Percentiles rank a stretch among this genome's conserved stretches.
phyloP scores from a whole-genome alignment of 2,113 vertebrate species.

The Neolamprologus tretocephalus region DNA sequence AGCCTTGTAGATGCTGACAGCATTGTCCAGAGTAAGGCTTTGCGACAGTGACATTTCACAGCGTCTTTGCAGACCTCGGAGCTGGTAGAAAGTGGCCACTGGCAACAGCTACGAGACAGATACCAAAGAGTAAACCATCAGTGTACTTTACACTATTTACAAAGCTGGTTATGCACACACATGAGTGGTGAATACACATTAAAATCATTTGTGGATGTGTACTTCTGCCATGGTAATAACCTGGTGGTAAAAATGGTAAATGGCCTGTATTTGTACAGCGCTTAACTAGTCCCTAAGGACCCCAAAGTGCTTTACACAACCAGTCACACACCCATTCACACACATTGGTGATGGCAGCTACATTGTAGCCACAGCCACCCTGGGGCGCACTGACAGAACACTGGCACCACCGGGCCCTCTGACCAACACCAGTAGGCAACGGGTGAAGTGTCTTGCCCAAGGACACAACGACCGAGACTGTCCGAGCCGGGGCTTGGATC shows the following conservation, averaged over 20 bases:
- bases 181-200: not conserved
- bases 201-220: not conserved
- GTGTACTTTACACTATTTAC: not conserved
- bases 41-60: slow-evolving; percentile 86
- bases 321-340: rapidly evolving
- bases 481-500: rapidly evolving
- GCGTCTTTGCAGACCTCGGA: slow-evolving; percentile 79
- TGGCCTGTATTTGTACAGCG: rapidly evolving
- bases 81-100: slow-evolving; percentile 81
- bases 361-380: not conserved
- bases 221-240: not conserved
- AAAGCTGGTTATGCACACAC: not conserved
- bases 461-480: rapidly evolving
- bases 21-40: slow-evolving; percentile 76
- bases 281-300: rapidly evolving
- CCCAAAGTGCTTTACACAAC: not conserved
- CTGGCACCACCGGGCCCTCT: rapidly evolving
- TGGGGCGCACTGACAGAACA: not conserved
- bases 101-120: slow-evolving; percentile 75
- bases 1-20: slow-evolving; percentile 76
- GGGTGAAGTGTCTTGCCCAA: rapidly evolving
- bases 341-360: not conserved
- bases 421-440: not conserved
- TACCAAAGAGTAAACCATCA: not conserved
- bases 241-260: not conserved